A percentile compares a stretch with the other conserved stretches of the same genome.
Conservation (phyloP, 2,113 vertebrate species). For the Toxostoma redivivum region DNA sequence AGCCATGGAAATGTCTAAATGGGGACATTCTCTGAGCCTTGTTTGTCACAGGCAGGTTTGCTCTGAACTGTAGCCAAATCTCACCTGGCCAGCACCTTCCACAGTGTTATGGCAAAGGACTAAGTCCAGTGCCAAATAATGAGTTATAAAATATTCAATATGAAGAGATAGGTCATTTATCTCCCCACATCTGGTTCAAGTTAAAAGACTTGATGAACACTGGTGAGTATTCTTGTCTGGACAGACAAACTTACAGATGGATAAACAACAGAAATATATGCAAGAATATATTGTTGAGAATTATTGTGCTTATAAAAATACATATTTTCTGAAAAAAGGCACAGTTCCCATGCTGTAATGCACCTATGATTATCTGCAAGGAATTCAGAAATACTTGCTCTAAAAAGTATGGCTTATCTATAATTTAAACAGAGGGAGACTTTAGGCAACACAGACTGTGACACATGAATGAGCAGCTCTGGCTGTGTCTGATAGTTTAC, state of each 20-base stretch:
- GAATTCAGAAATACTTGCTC: neutral
- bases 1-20: neutral
- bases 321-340: neutral
- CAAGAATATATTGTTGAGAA: neutral
- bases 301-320: neutral
- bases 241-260: neutral
- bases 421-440: neutral
- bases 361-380: neutral
- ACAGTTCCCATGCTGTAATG: neutral
- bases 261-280: neutral
- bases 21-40: neutral
- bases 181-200: neutral
- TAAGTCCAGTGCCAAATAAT: neutral
- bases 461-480: neutral
- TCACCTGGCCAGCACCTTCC: neutral
- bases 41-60: neutral
- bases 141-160: neutral
- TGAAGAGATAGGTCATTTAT: neutral
- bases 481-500: neutral
- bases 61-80: neutral
- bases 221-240: neutral
- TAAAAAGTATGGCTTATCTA: neutral
- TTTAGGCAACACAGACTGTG: neutral
- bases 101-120: neutral
- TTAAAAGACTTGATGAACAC: neutral